Base-by-base conservation (phyloP, 2,888 invertebrate genomes). In the Nemotelus nigrinus region DNA sequence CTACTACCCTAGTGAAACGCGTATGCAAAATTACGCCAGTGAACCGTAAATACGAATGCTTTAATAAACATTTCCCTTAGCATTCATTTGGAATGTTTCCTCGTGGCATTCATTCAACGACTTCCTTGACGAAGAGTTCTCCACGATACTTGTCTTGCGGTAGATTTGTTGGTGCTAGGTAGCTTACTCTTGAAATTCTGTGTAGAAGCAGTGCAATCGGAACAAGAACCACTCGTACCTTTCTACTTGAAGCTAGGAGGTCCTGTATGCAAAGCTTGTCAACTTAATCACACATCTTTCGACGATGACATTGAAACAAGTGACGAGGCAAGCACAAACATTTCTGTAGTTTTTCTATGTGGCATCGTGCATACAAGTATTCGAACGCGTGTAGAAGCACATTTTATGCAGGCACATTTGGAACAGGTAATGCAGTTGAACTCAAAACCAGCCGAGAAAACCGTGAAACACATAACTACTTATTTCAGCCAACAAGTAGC, bases 31-130 rank as follows among this genome's bases (percentile, higher is more conserved):
- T 25, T 25, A 25, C 25, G 25, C 25, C 25, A 25, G 25, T 25
- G 25, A 25, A 25, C 25, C 65, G n/a, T 65, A 65, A 65, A 65
- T 45, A 45, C 65, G 45, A 44, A 65, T 47, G 47, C 47, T 65
- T 65, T 47, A 65, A 65, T 65, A 45, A 65, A 65, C 65, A 65
- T 65, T 65, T 65, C 65, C 65, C 65, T 65, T 44, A 65, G 47
- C 44, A 65, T 65, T 65, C 65, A 65, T 47, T n/a, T 65, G 65
- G 47, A 43, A 65, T 2, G 41, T 65, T 41, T 47, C 47, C 45
- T 7, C 47, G 44, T 65, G 65, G 65, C 65, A 65, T 65, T 65
- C 65, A 2, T 65, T 44, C 65, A 65, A 65, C 47, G 8, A 65
- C 65, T 65, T 65, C 45, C 65, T 3, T 41, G 47, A 45, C 47